These are phyloP conservation scores for Thysanoteuthis rhombus DNA, from an alignment of 2,888 invertebrate species.

Conservation along the genomic window DNA sequence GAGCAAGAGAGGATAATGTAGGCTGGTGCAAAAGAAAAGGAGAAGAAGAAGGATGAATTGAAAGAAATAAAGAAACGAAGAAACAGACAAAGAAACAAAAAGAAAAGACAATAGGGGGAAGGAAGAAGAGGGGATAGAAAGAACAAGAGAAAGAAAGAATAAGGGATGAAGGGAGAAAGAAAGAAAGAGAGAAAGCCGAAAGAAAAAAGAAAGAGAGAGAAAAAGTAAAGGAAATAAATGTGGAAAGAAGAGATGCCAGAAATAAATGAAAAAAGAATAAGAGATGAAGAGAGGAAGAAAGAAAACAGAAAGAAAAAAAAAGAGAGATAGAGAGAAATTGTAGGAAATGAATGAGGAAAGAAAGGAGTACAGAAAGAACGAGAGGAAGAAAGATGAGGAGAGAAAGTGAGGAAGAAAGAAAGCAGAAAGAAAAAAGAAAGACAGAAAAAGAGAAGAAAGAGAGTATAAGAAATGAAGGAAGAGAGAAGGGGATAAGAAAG, in stretches of 20 bases:
- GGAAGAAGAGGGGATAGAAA: neutral
- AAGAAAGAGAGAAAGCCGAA: rapidly evolving
- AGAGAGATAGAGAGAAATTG: neutral
- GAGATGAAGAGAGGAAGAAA: too few species aligned
- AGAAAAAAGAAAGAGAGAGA: neutral
- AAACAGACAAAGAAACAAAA: too few species aligned
- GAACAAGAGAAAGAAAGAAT: neutral
- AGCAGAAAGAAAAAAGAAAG: neutral
- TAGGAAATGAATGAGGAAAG: too few species aligned
- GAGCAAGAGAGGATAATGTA: neutral
- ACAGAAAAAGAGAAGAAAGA: neutral
- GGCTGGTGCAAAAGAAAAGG: too few species aligned
- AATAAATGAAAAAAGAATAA: neutral
- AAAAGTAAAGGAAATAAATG: neutral
- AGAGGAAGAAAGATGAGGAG: neutral
- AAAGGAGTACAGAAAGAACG: neutral
- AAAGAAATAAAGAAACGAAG: too few species aligned
- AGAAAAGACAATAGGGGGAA: neutral
- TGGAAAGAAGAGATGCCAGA: too few species aligned
- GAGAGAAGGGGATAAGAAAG: neutral
- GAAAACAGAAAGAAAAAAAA: too few species aligned
- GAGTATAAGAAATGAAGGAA: neutral
- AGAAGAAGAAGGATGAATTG: too few species aligned
- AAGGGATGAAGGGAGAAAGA: neutral
- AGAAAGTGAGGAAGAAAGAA: neutral